Percentiles rank a stretch among this genome's conserved stretches.
Evolutionary conservation across 1,140 invertebrate genomes (phyloP).

Genomic region (fruit fly (Drosophila melanogaster)): Release_6_plus_ISO1_MT NT_033779.5:7336501-7337000

Average conservation of each 20-base stretch:
- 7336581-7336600: not conserved
- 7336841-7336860: too few relatives aligned
- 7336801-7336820: too few relatives aligned
- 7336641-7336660: constrained; percentile 62
- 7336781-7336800: too few relatives aligned
- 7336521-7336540: constrained; percentile 60
- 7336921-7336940: too few relatives aligned
- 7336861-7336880: too few relatives aligned
- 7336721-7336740: not conserved
- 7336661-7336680: constrained; percentile 68
- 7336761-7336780: not conserved
- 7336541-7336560: constrained; percentile 53
- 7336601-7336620: constrained; percentile 24
- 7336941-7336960: not conserved
- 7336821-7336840: too few relatives aligned
- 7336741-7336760: too few relatives aligned
- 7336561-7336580: constrained; percentile 26
- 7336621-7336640: constrained; percentile 21
- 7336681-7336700: constrained; percentile 47
- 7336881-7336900: too few relatives aligned
- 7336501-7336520: constrained; percentile 81
- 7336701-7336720: constrained; percentile 14
- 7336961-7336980: not conserved
- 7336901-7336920: not conserved
- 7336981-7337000: constrained; percentile 12